A percentile compares a stretch with the other conserved stretches of the same genome.
Evolutionary conservation across 2,113 vertebrate genomes (phyloP).

Genomic region (Pardalotus punctatus): DNA sequence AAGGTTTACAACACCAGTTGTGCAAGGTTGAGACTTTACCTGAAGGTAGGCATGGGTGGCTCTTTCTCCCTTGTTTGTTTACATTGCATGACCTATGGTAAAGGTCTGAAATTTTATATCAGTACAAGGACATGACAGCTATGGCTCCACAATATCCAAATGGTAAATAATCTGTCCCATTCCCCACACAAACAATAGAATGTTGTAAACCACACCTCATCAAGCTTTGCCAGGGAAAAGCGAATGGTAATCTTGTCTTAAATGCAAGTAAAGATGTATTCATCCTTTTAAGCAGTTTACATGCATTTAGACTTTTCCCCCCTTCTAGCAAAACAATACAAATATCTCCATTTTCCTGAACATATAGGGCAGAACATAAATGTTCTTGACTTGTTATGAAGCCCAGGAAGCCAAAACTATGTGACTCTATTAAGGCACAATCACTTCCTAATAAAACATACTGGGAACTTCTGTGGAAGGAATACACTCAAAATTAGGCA

Average conservation of each 20-base stretch:
- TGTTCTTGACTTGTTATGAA: not conserved
- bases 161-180: not conserved
- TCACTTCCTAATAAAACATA: not conserved
- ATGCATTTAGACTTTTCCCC: not conserved
- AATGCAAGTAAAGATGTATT: not conserved
- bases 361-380: not conserved
- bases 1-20: not conserved
- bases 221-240: not conserved
- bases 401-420: not conserved
- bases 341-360: not conserved
- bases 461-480: not conserved
- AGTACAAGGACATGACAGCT: not conserved
- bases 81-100: not conserved
- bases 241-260: not conserved
- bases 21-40: not conserved
- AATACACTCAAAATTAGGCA: not conserved
- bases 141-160: not conserved
- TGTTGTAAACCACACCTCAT: not conserved
- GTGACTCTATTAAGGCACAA: not conserved
- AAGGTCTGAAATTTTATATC: not conserved
- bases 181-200: not conserved
- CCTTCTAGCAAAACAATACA: not conserved
- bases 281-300: not conserved
- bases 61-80: not conserved
- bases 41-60: rapidly evolving